phyloP scores from a whole-genome alignment of 1,140 invertebrate species.

The Laodelphax striatellus region DNA sequence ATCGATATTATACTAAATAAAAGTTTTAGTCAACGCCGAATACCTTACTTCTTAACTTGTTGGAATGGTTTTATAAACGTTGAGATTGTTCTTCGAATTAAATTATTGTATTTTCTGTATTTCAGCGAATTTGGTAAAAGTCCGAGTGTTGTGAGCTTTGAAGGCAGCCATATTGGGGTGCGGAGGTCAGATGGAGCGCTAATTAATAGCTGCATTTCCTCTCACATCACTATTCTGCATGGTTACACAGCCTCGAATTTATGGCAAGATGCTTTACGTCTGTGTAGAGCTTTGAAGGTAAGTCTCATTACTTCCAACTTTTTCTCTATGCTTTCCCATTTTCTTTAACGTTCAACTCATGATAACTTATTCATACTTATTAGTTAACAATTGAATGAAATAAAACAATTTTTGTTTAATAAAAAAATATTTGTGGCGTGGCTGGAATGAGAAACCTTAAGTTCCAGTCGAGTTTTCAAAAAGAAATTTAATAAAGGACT shows the following conservation, averaged over 20 bases:
- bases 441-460: too few relatives aligned
- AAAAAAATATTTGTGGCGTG: too few relatives aligned
- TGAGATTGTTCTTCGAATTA: background rate
- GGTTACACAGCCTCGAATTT: slow-evolving; percentile 45
- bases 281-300: slow-evolving; percentile 69
- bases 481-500: too few relatives aligned
- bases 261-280: slow-evolving; percentile 63
- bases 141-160: slow-evolving; percentile 61
- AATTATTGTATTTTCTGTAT: slow-evolving; percentile 3
- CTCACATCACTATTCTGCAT: slow-evolving; percentile 53
- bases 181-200: slow-evolving; percentile 57
- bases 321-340: background rate
- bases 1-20: too few relatives aligned
- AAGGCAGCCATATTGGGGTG: slow-evolving; percentile 65
- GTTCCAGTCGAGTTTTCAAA: too few relatives aligned
- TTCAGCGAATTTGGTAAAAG: slow-evolving; percentile 67
- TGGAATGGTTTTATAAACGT: too few relatives aligned
- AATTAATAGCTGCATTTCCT: slow-evolving; percentile 48
- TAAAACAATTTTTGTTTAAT: too few relatives aligned
- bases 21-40: too few relatives aligned
- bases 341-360: background rate
- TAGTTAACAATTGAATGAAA: too few relatives aligned
- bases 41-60: too few relatives aligned
- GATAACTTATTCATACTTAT: too few relatives aligned
- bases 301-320: slow-evolving; percentile 1